Percentiles rank a stretch among this genome's conserved stretches.
Evolutionary conservation across 2,113 vertebrate species (phyloP).

Genomic region (Mormyrus iriodes): DNA sequence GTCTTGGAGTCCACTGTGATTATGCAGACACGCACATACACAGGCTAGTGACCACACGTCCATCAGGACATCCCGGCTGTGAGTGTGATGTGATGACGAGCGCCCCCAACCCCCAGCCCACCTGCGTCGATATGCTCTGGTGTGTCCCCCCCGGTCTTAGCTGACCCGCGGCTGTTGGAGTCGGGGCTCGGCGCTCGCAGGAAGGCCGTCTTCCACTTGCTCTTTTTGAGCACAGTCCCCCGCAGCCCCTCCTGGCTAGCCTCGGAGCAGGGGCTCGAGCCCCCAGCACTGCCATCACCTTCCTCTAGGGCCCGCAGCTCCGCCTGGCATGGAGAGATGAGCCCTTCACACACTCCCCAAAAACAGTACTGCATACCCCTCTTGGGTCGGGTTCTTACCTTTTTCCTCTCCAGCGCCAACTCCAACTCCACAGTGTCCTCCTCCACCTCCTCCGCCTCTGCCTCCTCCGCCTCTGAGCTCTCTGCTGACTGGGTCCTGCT

Average conservation of each 20-base stretch:
- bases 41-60: neutral
- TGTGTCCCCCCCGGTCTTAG: conserved; percentile 65
- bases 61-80: neutral
- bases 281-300: conserved; percentile 78
- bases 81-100: neutral
- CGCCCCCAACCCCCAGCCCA: conserved; percentile 31
- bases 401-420: conserved; percentile 89
- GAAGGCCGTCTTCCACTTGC: conserved; percentile 87
- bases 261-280: conserved; percentile 87
- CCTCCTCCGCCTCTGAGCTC: conserved; percentile 67
- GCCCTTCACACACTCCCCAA: neutral
- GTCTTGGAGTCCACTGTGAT: conserved; percentile 47
- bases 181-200: conserved; percentile 76
- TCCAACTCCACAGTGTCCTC: conserved; percentile 90
- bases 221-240: conserved; percentile 61
- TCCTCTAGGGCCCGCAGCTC: conserved; percentile 94
- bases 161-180: conserved; percentile 71
- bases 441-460: conserved; percentile 70
- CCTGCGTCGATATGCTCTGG: conserved; percentile 66
- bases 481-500: conserved; percentile 68
- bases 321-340: conserved; percentile 58
- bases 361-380: neutral
- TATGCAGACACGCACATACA: neutral
- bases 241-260: conserved; percentile 75
- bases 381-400: conserved; percentile 53